Base-by-base conservation (phyloP, 2,797 vertebrate species). In the Clamator glandarius region DNA sequence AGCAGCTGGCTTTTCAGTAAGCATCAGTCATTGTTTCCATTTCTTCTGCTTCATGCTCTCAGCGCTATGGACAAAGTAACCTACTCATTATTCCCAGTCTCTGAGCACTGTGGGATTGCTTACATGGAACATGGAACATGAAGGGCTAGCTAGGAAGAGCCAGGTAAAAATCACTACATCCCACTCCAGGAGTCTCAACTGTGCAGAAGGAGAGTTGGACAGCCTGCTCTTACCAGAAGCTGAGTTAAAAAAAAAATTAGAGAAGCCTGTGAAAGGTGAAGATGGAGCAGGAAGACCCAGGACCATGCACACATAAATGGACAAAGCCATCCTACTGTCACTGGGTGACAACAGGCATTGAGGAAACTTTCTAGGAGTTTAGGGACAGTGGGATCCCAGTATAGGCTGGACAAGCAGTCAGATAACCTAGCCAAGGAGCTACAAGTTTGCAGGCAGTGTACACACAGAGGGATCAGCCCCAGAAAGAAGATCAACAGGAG, bases 291-390 rank as follows among this genome's bases (percentile, higher is more conserved):
- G 52, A 46, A 80, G 10, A 64, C 20, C 16, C 46, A 69, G 57
- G 21, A 35, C 42, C 15, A 16, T 4, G 5, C 9, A 44, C 11
- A 8, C 0, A 1, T 52, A 31, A 39, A 59, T 11, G 6, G 21
- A 54, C 6, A n/a, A 23, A 55, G 16, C 26, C 13, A 39, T 48
- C 42, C 36, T 2, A 1, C 41, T 4, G 0, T 39, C 64, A 41
- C 28, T 61, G 29, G 7, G 42, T 16, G 42, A 15, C 2, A 24
- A 7, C 15, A 54, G 1, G 0, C 41, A 28, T 68, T 42, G 9
- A 2, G 24, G n/a, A 89, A 82, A 69, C 17, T 6, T 12, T 13
- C 11, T 0, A 0, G 31, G 11, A 28, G 4, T 28, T 3, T 78
- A 66, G 17, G 46, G 18, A 11, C 9, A 15, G 17, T 15, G 50